Percentiles rank a stretch among this genome's conserved stretches.
Evolutionary conservation across 1,140 invertebrate species (phyloP).

Genomic region (Helicoverpa armigera): DNA sequence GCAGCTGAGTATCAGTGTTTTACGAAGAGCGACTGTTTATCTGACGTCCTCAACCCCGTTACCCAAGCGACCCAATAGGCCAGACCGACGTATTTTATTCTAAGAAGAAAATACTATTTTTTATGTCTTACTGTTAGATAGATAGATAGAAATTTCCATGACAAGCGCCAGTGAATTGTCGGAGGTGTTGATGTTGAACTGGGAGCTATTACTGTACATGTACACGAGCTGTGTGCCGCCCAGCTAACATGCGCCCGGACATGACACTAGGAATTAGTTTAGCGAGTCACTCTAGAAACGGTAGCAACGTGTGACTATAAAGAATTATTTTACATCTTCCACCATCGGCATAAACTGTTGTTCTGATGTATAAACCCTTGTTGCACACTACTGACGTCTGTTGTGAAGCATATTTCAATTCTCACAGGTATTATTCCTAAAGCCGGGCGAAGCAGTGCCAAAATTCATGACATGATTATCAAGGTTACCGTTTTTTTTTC

Average conservation of each 20-base stretch:
- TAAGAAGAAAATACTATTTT: no score
- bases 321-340: no score
- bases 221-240: not conserved
- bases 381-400: not conserved
- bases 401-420: not conserved
- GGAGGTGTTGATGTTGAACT: constrained; percentile 3
- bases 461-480: not conserved
- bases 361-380: no score
- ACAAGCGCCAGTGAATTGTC: constrained; percentile 29
- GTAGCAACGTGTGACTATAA: no score
- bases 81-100: no score
- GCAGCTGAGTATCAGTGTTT: no score
- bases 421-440: not conserved
- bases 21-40: no score
- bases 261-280: not conserved
- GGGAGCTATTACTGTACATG: not conserved
- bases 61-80: no score
- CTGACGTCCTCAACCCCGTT: no score
- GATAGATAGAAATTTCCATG: constrained; percentile 11
- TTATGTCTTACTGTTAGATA: not conserved
- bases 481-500: no score
- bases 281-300: not conserved
- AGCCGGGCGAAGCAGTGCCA: not conserved
- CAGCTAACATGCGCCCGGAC: constrained; percentile 18
- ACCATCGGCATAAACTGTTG: no score